phyloP scores from a whole-genome alignment of 2,888 invertebrate genomes.

The Muscina levida region DNA sequence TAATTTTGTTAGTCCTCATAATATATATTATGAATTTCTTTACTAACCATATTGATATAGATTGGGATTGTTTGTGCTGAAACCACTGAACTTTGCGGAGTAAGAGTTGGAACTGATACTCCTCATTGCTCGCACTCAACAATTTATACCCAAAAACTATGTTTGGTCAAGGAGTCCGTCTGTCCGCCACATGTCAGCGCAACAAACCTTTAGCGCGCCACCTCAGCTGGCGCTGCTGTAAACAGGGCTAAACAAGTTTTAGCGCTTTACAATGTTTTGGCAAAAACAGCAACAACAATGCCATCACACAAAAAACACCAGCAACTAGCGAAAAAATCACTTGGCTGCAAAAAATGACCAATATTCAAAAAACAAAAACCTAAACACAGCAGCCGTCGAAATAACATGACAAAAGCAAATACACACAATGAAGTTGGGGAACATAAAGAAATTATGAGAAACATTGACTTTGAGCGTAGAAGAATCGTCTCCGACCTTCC shows the following conservation, averaged over 20 bases:
- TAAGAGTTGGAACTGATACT: constrained; percentile 78
- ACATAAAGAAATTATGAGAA: constrained; percentile 11
- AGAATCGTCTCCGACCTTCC: not conserved
- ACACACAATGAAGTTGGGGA: too few species aligned
- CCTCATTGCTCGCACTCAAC: constrained; percentile 72
- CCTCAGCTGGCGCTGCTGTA: constrained; percentile 40
- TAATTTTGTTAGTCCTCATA: constrained; percentile 47
- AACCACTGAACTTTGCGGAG: constrained; percentile 75
- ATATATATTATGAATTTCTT: not conserved
- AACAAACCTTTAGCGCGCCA: constrained; percentile 47
- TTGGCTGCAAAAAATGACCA: constrained; percentile 19
- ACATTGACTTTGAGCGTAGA: not conserved
- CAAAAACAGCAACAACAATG: constrained; percentile 45
- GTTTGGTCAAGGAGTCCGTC: constrained; percentile 21
- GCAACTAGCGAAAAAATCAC: constrained; percentile 24
- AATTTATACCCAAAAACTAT: constrained; percentile 76
- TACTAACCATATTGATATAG: constrained; percentile 74
- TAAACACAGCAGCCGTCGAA: constrained; percentile 30
- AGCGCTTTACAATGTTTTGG: constrained; percentile 73
- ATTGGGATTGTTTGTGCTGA: constrained; percentile 45
- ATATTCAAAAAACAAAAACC: constrained; percentile 31
- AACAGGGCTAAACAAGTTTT: constrained; percentile 72
- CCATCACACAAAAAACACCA: not conserved
- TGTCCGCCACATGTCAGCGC: constrained; percentile 4
- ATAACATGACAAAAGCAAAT: constrained; percentile 10